Base-by-base conservation (phyloP, 2,888 invertebrate species). In the Eulithis testata region DNA sequence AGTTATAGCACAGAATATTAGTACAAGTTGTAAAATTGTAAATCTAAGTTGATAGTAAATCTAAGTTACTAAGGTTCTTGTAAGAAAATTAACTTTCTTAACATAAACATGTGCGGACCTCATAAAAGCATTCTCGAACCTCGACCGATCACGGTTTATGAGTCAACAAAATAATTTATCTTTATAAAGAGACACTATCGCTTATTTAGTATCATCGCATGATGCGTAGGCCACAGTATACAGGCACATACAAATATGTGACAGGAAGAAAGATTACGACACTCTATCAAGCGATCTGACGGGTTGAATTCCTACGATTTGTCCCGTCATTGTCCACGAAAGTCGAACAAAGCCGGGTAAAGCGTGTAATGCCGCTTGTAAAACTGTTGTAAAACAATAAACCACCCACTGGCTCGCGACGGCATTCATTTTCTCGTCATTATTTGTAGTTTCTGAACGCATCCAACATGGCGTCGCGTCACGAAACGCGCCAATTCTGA, bases 301-400 rank as follows among this genome's bases (percentile, higher is more conserved):
- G 83, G 76, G 74, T 77, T 76, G 80, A 80, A 87, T 89, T 87
- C 85, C 81, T 83, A 74, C 81, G 78, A 83, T 83, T 82, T 85
- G 86, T 86, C 81, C 74, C 78, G 84, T 83, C 86, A 86, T 85
- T 87, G 87, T 86, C 73, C 71, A 79, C 82, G 80, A 81, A 82
- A 76, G 74, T 76, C 54, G 71, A 72, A 78, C 83, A 83, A 83
- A 80, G 78, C 76, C 76, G 75, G 74, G 81, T 78, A 79, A 74
- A 79, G 78, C 87, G 83, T 85, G 85, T 88, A 86, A 87, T 86
- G 79, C 74, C 72, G 73, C 75, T 79, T 77, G 78, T 89, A 90
- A 90, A 89, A 90, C 88, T 87, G 90, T 89, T 78, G 76, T 89
- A 90, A 90, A 89, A 90, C 90, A 88, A 90, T 90, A 89, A 90